Evolutionary conservation across 2,888 invertebrate species (phyloP).

Genomic region (Deroplatys truncata): DNA sequence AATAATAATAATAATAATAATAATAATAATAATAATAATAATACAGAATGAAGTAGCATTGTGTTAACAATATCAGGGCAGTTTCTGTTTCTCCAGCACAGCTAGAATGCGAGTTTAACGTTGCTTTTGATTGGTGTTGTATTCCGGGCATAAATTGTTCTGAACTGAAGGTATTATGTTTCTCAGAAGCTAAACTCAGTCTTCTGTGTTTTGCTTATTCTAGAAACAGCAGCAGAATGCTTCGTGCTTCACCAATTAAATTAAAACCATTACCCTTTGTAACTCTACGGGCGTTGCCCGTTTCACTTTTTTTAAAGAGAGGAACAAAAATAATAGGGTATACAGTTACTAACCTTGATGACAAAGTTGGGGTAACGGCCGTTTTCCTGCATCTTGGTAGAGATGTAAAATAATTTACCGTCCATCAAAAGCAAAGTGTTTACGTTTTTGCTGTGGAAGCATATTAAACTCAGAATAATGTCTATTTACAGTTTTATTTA

Average conservation of each 20-base stretch:
- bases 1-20: too few species aligned
- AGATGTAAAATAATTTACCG: too few species aligned
- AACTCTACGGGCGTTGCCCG: not conserved
- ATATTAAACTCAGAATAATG: too few species aligned
- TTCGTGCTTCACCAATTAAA: not conserved
- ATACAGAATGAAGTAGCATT: too few species aligned
- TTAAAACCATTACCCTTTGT: not conserved
- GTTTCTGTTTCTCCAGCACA: too few species aligned
- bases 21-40: too few species aligned
- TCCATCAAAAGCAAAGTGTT: too few species aligned
- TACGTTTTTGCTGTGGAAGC: too few species aligned
- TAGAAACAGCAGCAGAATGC: not conserved
- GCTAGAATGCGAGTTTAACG: too few species aligned
- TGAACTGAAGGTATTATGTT: not conserved
- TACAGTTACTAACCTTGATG: not conserved
- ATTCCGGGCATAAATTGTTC: not conserved
- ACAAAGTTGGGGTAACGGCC: not conserved
- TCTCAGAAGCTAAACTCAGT: not conserved
- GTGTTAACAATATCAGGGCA: too few species aligned
- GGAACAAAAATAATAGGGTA: not conserved
- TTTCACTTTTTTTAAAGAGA: not conserved
- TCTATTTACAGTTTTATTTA: too few species aligned
- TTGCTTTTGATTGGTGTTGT: too few species aligned
- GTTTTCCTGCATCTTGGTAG: not conserved
- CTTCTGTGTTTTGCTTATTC: not conserved